Evolutionary conservation across 2,888 invertebrate species (phyloP).

Genomic region (Hipparchia sbordonii): DNA sequence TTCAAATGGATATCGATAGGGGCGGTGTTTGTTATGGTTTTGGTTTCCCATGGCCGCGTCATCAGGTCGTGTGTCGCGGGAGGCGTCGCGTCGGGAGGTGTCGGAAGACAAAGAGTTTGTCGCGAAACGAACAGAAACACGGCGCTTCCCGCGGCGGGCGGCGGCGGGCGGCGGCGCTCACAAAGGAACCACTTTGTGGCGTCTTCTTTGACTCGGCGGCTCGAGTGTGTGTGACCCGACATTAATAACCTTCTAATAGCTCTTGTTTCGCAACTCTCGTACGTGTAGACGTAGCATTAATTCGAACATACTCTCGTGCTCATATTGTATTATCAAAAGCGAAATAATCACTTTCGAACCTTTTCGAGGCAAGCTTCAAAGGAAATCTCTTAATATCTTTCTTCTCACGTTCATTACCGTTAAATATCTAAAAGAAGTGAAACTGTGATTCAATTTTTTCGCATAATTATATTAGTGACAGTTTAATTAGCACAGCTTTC

Average conservation of each 20-base stretch:
- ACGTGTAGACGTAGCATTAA: constrained; percentile 23
- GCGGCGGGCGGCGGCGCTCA: constrained; percentile 48
- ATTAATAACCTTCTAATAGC: constrained; percentile 77
- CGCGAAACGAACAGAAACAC: constrained; percentile 58
- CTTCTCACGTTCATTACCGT: constrained; percentile 29
- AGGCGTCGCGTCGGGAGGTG: constrained; percentile 53
- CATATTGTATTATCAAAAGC: neutral
- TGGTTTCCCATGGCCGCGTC: constrained; percentile 19
- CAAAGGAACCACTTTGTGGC: constrained; percentile 78
- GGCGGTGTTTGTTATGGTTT: neutral
- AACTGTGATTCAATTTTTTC: constrained; percentile 71
- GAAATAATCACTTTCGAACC: constrained; percentile 16
- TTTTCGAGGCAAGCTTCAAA: constrained; percentile 19
- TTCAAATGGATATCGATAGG: neutral
- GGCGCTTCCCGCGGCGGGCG: constrained; percentile 42
- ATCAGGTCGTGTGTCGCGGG: constrained; percentile 25
- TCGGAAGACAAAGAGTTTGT: constrained; percentile 72
- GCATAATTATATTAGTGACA: constrained; percentile 81
- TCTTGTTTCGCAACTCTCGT: constrained; percentile 38
- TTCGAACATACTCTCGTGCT: constrained; percentile 8
- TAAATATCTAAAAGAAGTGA: constrained; percentile 28
- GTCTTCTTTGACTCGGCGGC: constrained; percentile 67
- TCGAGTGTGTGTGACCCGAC: constrained; percentile 69
- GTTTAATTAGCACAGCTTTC: constrained; percentile 82
- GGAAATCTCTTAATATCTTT: constrained; percentile 33